A percentile compares a stretch with the other conserved stretches of the same genome.
phyloP scores from a whole-genome alignment of 2,888 invertebrate genomes.

The Phania funesta region DNA sequence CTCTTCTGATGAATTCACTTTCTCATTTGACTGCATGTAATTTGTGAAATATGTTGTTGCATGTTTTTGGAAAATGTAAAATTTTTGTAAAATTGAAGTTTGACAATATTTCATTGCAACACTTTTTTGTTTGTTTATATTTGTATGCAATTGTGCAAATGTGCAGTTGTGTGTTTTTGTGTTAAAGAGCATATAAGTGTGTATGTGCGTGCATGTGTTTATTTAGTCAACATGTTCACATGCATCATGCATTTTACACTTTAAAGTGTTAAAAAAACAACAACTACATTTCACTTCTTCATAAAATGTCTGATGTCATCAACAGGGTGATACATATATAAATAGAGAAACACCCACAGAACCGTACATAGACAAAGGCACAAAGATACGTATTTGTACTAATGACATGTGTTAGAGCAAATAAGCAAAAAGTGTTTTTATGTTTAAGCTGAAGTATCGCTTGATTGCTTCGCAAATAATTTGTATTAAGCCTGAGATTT shows the following conservation, averaged over 20 bases:
- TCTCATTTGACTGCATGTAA: constrained; percentile 1
- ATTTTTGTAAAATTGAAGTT: constrained; percentile 54
- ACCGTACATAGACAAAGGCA: not conserved
- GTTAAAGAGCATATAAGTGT: not conserved
- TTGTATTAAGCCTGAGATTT: no score
- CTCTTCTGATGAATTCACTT: not conserved
- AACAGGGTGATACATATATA: not conserved
- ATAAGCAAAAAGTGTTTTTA: not conserved
- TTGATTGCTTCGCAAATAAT: no score
- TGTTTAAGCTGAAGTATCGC: no score
- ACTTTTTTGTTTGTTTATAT: constrained; percentile 1
- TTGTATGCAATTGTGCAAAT: not conserved
- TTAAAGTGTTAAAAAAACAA: constrained; percentile 30
- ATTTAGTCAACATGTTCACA: constrained; percentile 28
- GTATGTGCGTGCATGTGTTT: not conserved
- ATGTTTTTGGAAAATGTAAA: constrained; percentile 38
- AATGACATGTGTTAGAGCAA: not conserved
- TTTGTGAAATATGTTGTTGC: constrained; percentile 5
- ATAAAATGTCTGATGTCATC: not conserved
- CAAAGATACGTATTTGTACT: not conserved
- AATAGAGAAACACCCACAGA: not conserved
- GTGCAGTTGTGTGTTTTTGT: not conserved
- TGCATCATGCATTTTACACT: constrained; percentile 51
- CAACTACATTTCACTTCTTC: not conserved
- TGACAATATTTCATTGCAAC: constrained; percentile 47